Evolutionary conservation across 2,888 invertebrate species (phyloP).

Genomic region (Orchestes rusci): DNA sequence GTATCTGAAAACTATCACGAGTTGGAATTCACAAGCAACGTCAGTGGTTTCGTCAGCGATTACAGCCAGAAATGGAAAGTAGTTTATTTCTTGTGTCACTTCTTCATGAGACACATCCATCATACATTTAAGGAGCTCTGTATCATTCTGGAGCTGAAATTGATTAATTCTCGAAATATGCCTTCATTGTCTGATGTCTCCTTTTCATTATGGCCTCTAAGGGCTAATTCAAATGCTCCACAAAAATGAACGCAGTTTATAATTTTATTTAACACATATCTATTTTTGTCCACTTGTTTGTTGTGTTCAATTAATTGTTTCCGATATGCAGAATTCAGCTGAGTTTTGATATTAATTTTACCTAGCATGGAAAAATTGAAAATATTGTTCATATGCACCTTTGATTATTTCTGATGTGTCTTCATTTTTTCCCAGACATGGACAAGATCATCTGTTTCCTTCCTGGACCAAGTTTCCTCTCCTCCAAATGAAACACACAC

Average conservation of each 20-base stretch:
- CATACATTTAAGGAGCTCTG: constrained; percentile 34
- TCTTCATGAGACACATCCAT: constrained; percentile 30
- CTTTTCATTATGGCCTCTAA: constrained; percentile 28
- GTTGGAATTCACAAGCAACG: constrained; percentile 21
- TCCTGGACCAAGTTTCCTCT: no score
- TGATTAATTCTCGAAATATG: constrained; percentile 30
- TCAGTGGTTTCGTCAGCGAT: constrained; percentile 35
- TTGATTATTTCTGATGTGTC: no score
- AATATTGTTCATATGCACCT: constrained; percentile 19
- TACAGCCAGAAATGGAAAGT: constrained; percentile 24
- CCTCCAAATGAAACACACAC: no score
- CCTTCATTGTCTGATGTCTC: constrained; percentile 4
- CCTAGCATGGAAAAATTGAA: constrained; percentile 16
- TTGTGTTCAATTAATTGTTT: constrained; percentile 13
- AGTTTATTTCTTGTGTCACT: constrained; percentile 29
- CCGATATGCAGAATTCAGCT: constrained; percentile 10
- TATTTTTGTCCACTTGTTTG: constrained; percentile 16
- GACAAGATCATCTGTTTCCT: no score
- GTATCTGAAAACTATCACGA: constrained; percentile 32
- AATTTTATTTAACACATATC: constrained; percentile 17
- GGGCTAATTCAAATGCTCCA: constrained; percentile 18
- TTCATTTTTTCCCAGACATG: no score
- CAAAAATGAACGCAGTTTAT: constrained; percentile 19
- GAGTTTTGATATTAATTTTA: constrained; percentile 15
- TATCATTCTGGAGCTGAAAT: constrained; percentile 34